These are phyloP conservation scores for Rhopilema esculentum DNA, from an alignment of 30 jellyfish, hydroid and myxozoan species.

Conservation along the genomic window DNA sequence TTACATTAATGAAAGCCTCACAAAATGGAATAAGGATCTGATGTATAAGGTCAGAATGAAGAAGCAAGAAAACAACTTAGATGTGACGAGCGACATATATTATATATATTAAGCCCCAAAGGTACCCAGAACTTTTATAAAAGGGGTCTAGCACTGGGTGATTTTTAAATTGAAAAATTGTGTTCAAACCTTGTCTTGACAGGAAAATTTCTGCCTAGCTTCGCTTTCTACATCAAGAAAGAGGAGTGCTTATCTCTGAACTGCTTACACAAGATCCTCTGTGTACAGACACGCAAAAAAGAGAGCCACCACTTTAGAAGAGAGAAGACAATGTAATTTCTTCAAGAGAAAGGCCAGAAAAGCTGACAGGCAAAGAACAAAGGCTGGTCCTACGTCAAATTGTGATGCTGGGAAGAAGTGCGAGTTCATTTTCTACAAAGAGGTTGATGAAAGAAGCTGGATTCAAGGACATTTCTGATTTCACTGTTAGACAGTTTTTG, in stretches of 20 bases:
- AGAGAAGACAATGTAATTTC: not conserved
- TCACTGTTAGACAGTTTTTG: not conserved
- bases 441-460: not conserved
- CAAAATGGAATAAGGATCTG: slow-evolving; percentile 13
- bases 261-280: not conserved
- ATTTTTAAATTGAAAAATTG: not conserved
- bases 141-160: not conserved
- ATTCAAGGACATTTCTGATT: not conserved
- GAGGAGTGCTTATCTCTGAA: not conserved
- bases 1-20: slow-evolving; percentile 17
- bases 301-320: not conserved
- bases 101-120: not conserved
- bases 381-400: no score
- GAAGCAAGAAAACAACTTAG: slow-evolving; percentile 14
- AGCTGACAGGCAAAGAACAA: no score
- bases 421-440: not conserved
- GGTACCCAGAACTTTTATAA: not conserved
- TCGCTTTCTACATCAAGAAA: not conserved
- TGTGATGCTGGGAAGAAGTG: not conserved
- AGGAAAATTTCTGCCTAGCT: not conserved
- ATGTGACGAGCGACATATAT: not conserved
- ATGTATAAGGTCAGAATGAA: not conserved
- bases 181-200: not conserved
- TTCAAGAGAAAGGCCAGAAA: no score
- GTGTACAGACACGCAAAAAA: not conserved